These are phyloP conservation scores for Orchesellides sinensis DNA, from an alignment of 2,888 invertebrate species.

Conservation along the genomic window DNA sequence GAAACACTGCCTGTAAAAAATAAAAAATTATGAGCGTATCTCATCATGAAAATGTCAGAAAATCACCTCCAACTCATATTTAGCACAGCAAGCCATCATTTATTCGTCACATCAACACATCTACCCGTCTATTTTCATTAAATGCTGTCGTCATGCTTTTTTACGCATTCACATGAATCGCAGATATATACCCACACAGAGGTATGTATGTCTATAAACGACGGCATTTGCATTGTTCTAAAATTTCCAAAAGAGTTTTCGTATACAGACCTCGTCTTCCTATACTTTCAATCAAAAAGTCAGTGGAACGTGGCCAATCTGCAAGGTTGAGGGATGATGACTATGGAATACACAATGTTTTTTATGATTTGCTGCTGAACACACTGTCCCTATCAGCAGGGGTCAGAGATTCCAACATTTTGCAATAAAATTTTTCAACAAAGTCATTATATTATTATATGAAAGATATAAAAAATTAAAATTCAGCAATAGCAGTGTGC, in stretches of 20 bases:
- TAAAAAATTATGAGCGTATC: constrained; percentile 11
- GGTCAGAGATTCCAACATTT: constrained; percentile 61
- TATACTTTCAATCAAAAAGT: constrained; percentile 14
- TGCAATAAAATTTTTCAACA: constrained; percentile 62
- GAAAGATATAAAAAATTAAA: constrained; percentile 59
- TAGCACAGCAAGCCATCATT: constrained; percentile 50
- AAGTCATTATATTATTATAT: constrained; percentile 55
- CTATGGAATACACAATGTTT: constrained; percentile 12
- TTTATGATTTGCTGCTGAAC: constrained; percentile 46
- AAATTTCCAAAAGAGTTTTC: background rate
- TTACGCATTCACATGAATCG: too few relatives aligned
- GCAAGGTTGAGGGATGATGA: constrained; percentile 15
- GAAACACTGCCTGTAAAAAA: background rate
- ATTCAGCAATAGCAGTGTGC: constrained; percentile 39
- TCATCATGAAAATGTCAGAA: constrained; percentile 53
- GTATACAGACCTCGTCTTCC: background rate
- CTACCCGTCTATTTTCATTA: constrained; percentile 48
- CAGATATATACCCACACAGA: background rate
- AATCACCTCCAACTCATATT: constrained; percentile 51
- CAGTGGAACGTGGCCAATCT: constrained; percentile 54
- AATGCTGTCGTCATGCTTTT: constrained; percentile 50
- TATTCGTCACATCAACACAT: constrained; percentile 42
- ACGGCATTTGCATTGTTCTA: background rate
- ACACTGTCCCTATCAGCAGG: constrained; percentile 57
- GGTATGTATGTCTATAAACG: background rate